Evolutionary conservation across 2,888 invertebrate species (phyloP), one percentile per base, ranked within the genome.

Genomic region (Brenthis ino): DNA sequence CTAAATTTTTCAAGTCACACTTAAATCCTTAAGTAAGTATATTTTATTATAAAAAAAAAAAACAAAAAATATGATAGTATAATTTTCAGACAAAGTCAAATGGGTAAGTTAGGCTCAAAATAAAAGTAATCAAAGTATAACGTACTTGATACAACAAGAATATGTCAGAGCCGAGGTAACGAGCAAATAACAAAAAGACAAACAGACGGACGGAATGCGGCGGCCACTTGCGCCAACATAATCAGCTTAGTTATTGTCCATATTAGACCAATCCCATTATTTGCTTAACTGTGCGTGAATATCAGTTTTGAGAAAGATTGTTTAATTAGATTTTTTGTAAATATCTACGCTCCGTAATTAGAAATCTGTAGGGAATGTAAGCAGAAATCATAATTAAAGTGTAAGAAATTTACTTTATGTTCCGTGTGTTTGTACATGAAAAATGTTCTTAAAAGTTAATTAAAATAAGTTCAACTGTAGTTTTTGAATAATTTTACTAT

Each of bases 171-270:
- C n/a, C 6, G 74, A 69, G 54, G 73, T 86, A 88, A 87, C 83
- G 84, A 76, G 65, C 82, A 85, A 86, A 87, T 80, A 85, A 56
- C 56, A 77, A 76, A 69, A 75, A 73, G 73, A 76, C 72, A 51
- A 50, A 57, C 72, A 71, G 69, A 69, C 72, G 67, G 73, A 57
- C 73, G 76, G 84, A 86, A 85, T 85, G 77, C 77, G 77, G 68
- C 72, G 64, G 73, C 76, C 89, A 89, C 87, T 86, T 89, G 89
- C 81, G 79, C 84, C 78, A 82, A 90, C 86, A 89, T 84, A 85
- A 89, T 89, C 87, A 86, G 79, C 77, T 80, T 77, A 78, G 82
- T 82, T 83, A 74, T 77, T 76, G 75, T 76, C 50, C 57, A 66
- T 72, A 76, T 76, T 75, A 76, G 75, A 71, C 68, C 74, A 75